A percentile compares a stretch with the other conserved stretches of the same genome.
These are phyloP conservation scores for Notechis scutatus DNA, from an alignment of 2,113 vertebrate genomes.

Conservation along the genomic window DNA sequence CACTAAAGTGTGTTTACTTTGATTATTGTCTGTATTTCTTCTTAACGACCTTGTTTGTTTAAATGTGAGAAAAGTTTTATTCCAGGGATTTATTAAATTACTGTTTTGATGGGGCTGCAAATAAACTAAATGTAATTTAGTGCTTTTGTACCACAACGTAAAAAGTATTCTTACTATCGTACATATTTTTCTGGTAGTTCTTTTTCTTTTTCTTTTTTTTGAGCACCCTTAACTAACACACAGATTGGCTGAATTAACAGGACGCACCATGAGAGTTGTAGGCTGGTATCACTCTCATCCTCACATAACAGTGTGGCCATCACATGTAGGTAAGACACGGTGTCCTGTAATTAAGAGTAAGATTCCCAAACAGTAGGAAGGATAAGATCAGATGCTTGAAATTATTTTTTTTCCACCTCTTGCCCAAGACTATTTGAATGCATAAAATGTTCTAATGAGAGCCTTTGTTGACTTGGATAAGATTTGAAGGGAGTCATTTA, in stretches of 20 bases:
- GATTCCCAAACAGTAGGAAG: background rate
- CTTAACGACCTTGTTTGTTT: background rate
- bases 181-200: background rate
- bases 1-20: background rate
- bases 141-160: background rate
- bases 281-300: slow-evolving; percentile 99
- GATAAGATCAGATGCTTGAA: background rate
- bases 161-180: background rate
- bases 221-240: slow-evolving; percentile 69
- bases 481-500: background rate
- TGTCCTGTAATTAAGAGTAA: background rate
- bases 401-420: background rate
- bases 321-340: slow-evolving; percentile 82
- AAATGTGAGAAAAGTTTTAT: background rate
- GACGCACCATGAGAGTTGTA: slow-evolving; percentile 90
- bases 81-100: background rate
- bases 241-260: slow-evolving; percentile 90
- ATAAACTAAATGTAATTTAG: background rate
- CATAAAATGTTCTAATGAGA: background rate
- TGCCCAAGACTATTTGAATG: background rate
- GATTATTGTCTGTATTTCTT: background rate
- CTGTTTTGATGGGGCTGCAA: background rate
- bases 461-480: background rate
- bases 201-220: background rate
- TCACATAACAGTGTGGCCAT: slow-evolving; percentile 98